Evolutionary conservation across 2,797 vertebrate genomes (phyloP).

Genomic region (Labroides dimidiatus): DNA sequence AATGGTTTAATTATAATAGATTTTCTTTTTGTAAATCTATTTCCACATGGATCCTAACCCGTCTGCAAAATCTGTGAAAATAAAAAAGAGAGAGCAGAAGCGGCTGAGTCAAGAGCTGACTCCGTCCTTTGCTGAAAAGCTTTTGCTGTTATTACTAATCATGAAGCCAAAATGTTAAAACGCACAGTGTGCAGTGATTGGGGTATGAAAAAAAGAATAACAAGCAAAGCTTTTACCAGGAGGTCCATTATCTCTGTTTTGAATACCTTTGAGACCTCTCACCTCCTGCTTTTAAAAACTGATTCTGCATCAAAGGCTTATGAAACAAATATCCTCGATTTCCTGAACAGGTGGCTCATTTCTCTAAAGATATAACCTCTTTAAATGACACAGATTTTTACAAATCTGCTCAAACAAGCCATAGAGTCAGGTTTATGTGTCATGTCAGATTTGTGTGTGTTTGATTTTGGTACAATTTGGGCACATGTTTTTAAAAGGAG

Average conservation of each 20-base stretch:
- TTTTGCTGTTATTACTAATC: constrained; percentile 9
- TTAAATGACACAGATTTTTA: background rate
- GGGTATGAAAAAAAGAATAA: background rate
- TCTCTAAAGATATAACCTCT: background rate
- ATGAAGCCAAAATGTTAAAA: constrained; percentile 13
- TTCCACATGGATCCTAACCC: background rate
- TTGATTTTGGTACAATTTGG: too few relatives aligned
- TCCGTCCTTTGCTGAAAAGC: background rate
- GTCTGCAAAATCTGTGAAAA: constrained; percentile 7
- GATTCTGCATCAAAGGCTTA: background rate
- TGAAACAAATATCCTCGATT: background rate
- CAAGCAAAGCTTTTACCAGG: background rate
- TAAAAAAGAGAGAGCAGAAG: background rate
- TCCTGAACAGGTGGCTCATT: background rate
- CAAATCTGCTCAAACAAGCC: background rate
- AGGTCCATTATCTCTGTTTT: constrained; percentile 2
- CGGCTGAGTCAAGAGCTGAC: background rate
- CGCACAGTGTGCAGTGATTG: background rate
- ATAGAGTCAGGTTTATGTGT: background rate
- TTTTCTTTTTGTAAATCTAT: background rate
- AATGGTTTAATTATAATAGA: constrained; percentile 9
- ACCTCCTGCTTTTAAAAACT: background rate
- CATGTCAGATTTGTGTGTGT: background rate
- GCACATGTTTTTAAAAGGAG: too few relatives aligned
- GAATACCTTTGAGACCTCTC: background rate